Evolutionary conservation across 2,113 vertebrate genomes (phyloP).

Genomic region (Tachysurus fulvidraco): DNA sequence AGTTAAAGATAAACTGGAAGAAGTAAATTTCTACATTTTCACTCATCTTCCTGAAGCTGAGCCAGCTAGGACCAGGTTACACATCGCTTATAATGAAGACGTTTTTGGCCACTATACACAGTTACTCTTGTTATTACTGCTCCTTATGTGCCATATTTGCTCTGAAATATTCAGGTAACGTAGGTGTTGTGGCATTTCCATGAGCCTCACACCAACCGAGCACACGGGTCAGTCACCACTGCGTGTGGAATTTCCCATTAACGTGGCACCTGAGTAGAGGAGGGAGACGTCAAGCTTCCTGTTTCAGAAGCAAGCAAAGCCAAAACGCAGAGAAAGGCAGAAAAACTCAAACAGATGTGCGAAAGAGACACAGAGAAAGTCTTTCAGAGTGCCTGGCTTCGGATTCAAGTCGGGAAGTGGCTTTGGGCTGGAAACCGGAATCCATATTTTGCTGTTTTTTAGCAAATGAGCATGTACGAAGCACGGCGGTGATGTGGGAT

Average conservation of each 20-base stretch:
- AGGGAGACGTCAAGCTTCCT: conserved; percentile 53
- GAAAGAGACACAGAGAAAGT: conserved; percentile 63
- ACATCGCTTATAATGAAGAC: neutral
- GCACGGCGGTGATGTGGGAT: conserved; percentile 46
- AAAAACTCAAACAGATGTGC: conserved; percentile 65
- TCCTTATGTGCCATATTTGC: neutral
- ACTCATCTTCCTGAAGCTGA: neutral
- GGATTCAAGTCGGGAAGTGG: conserved; percentile 63
- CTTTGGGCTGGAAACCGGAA: conserved; percentile 55
- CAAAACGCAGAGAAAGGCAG: conserved; percentile 54
- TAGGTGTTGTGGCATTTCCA: neutral
- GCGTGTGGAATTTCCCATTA: conserved; percentile 60
- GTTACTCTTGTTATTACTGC: neutral
- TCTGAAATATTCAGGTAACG: neutral
- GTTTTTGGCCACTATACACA: neutral
- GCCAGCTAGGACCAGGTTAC: neutral
- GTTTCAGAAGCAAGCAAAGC: conserved; percentile 14
- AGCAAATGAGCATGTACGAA: conserved; percentile 37
- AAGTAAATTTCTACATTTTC: too few relatives aligned
- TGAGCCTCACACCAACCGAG: neutral
- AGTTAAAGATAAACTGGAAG: too few relatives aligned
- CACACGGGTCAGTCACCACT: conserved; percentile 40
- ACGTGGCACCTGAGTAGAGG: conserved; percentile 52
- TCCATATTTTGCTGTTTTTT: conserved; percentile 39
- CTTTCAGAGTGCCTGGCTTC: conserved; percentile 65